phyloP scores from a whole-genome alignment of 2,888 invertebrate genomes.

The Nysson spinosus region DNA sequence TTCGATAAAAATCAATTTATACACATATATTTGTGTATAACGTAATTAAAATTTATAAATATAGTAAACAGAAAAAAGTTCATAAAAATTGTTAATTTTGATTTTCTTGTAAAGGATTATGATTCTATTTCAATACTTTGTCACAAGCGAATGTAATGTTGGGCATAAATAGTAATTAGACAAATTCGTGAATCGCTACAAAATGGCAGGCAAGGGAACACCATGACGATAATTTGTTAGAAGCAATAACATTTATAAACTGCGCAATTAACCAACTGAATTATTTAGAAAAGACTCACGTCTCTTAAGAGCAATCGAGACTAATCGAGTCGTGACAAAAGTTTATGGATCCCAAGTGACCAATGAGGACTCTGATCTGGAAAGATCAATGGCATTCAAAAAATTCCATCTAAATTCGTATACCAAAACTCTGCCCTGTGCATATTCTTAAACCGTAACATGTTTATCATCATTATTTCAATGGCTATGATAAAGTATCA shows the following conservation, averaged over 20 bases:
- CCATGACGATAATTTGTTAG: slow-evolving; percentile 34
- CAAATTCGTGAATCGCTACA: slow-evolving; percentile 9
- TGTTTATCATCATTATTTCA: slow-evolving; percentile 8
- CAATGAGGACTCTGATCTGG: slow-evolving; percentile 62
- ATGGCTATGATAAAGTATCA: slow-evolving; percentile 33
- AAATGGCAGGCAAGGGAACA: slow-evolving; percentile 12
- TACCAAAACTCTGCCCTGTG: slow-evolving; percentile 13
- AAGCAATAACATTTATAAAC: slow-evolving; percentile 36
- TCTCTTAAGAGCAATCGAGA: slow-evolving; percentile 54
- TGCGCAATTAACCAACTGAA: slow-evolving; percentile 30
- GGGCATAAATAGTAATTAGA: slow-evolving; percentile 4
- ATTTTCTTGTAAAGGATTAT: slow-evolving; percentile 9
- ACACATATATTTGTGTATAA: slow-evolving; percentile 23
- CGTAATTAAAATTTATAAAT: slow-evolving; percentile 12
- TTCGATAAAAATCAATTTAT: slow-evolving; percentile 28
- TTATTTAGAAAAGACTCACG: slow-evolving; percentile 60
- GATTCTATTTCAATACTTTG: slow-evolving; percentile 21
- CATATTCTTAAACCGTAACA: slow-evolving; percentile 17
- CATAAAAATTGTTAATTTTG: slow-evolving; percentile 11
- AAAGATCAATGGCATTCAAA: slow-evolving; percentile 51
- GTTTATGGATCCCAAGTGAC: slow-evolving; percentile 63
- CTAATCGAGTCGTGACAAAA: slow-evolving; percentile 55
- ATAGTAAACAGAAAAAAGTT: slow-evolving; percentile 19
- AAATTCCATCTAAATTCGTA: slow-evolving; percentile 21
- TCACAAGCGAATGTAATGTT: slow-evolving; percentile 9